phyloP scores from a whole-genome alignment of 2,113 vertebrate genomes.

The Merops nubicus region DNA sequence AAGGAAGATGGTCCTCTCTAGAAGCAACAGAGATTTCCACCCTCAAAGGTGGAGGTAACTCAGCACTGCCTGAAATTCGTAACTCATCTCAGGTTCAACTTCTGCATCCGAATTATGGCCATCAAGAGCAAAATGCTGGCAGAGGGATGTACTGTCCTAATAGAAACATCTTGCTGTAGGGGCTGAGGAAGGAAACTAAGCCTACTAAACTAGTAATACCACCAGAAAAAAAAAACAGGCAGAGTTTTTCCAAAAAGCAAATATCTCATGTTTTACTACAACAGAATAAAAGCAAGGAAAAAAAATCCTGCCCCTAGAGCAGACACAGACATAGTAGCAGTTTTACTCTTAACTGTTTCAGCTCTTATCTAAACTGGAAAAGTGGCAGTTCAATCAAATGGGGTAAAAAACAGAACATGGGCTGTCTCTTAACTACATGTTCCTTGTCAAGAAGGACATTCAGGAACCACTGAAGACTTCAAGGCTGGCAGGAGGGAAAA shows the following conservation, averaged over 20 bases:
- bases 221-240: background rate
- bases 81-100: background rate
- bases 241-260: background rate
- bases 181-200: background rate
- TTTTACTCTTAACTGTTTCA: background rate
- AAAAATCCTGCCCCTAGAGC: background rate
- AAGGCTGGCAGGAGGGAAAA: background rate
- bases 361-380: background rate
- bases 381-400: background rate
- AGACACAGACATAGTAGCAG: background rate
- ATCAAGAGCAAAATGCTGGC: background rate
- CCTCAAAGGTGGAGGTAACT: background rate
- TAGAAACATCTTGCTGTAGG: background rate
- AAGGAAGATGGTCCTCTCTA: background rate
- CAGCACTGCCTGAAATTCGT: accelerated
- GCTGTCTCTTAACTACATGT: background rate
- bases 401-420: background rate
- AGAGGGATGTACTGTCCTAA: background rate
- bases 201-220: background rate
- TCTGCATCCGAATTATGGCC: background rate
- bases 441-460: background rate
- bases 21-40: background rate
- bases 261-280: background rate
- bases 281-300: background rate
- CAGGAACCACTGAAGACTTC: background rate